Conservation (phyloP, 2,888 invertebrate species). For the Sympetrum striolatum region DNA sequence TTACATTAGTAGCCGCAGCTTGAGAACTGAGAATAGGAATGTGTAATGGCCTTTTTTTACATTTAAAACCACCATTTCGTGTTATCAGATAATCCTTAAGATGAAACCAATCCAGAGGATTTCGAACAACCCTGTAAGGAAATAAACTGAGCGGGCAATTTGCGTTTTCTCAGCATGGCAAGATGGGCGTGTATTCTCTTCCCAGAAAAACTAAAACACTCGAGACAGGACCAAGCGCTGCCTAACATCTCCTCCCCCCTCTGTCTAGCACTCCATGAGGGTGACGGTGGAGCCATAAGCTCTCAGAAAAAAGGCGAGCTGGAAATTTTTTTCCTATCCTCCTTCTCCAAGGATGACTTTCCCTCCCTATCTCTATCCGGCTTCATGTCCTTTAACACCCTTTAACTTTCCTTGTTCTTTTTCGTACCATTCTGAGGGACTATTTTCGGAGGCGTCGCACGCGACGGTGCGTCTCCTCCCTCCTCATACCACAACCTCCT, state of each 20-base stretch:
- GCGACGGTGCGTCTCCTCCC: conserved; percentile 6
- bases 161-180: neutral
- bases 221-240: neutral
- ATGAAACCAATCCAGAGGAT: neutral
- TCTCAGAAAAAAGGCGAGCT: neutral
- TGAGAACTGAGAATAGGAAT: no score
- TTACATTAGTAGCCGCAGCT: no score
- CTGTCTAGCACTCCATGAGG: neutral
- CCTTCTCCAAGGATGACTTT: conserved; percentile 12
- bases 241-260: neutral
- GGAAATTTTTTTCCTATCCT: neutral
- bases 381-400: conserved; percentile 13
- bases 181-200: neutral
- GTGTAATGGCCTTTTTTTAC: no score
- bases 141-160: neutral
- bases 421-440: neutral
- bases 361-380: conserved; percentile 12
- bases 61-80: no score
- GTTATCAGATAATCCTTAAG: neutral
- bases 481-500: neutral
- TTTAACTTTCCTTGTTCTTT: neutral
- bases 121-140: neutral
- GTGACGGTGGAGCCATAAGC: neutral
- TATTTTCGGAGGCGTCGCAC: conserved; percentile 18
- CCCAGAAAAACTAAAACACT: neutral